phyloP scores from a whole-genome alignment of 2,113 vertebrate genomes.

The Ivindomyrus marchei region DNA sequence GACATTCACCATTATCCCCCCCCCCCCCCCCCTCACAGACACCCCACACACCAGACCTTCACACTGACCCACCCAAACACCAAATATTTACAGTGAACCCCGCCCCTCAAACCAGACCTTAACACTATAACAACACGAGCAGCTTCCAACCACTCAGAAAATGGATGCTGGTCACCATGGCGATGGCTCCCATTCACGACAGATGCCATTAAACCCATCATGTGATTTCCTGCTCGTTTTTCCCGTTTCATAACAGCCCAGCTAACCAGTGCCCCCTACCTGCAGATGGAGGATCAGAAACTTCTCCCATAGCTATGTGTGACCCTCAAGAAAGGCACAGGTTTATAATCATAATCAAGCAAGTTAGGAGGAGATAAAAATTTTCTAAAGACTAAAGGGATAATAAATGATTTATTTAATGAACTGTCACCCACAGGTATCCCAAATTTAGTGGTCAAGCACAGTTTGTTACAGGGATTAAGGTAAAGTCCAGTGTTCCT shows the following conservation, averaged over 20 bases:
- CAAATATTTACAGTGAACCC: not conserved
- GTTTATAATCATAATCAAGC: not conserved
- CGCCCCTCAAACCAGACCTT: not conserved
- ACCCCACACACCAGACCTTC: not conserved
- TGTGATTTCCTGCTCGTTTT: not conserved
- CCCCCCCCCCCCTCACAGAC: not conserved
- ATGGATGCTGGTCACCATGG: not conserved
- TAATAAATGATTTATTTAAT: not conserved
- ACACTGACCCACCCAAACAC: not conserved
- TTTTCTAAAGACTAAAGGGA: not conserved
- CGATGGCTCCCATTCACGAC: not conserved
- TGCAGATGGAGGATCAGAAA: not conserved
- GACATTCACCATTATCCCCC: not conserved
- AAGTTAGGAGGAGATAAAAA: not conserved
- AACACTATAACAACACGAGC: not conserved
- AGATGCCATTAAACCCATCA: not conserved
- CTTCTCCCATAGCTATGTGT: not conserved
- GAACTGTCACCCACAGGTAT: not conserved
- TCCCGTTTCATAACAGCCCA: not conserved
- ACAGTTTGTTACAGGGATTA: not conserved
- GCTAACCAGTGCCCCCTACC: not conserved
- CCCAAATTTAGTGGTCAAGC: not conserved
- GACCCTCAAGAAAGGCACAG: not conserved
- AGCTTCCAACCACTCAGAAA: not conserved
- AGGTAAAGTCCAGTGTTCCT: not conserved